Base-by-base conservation (phyloP, 2,113 vertebrate species). In the Rhynchomys soricoides region DNA sequence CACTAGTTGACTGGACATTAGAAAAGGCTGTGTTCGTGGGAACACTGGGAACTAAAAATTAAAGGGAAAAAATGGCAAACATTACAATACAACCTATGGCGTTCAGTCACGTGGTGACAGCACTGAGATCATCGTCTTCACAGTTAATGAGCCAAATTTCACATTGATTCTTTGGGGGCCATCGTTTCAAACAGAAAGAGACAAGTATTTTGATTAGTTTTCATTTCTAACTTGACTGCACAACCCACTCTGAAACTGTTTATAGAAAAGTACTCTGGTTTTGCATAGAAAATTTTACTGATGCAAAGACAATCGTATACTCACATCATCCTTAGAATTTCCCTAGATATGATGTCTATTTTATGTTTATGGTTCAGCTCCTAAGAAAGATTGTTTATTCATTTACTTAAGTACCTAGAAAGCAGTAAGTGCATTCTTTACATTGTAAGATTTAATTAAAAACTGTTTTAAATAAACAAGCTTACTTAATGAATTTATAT, bases 41-140 rank as follows among this genome's bases (percentile, higher is more conserved):
- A 94, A 98, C 98, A 97, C 98, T 99, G 70, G 99, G 99, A 98
- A 99, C 99, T 99, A 94, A 81, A 98, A 97, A 95, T 86, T 37
- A 97, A 96, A 97, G 95, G 21, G 93, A 17, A 96, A 79, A 96
- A 79, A 79, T 74, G 3, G 37, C 90, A 90, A 91, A 57, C 4
- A 45, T 77, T 71, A 31, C 50, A 34, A 40, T 95, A 11, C 0
- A 71, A 0, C 11, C 62, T 64, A 6, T 86, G 7, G 6, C 13
- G 9, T 26, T 59, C 45, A 68, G 11, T 91, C 37, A 48, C n/a
- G 21, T 89, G 64, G 79, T 1, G 43, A 48, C 6, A 83, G 34
- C 6, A 8, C 8, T 94, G 81, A 91, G 8, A 59, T 85, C 70
- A 77, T 59, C 19, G 82, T 3, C 1, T 4, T 9, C 19, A 75